phyloP scores from a whole-genome alignment of 1,140 invertebrate species.

The Lepidurus packardi region DNA sequence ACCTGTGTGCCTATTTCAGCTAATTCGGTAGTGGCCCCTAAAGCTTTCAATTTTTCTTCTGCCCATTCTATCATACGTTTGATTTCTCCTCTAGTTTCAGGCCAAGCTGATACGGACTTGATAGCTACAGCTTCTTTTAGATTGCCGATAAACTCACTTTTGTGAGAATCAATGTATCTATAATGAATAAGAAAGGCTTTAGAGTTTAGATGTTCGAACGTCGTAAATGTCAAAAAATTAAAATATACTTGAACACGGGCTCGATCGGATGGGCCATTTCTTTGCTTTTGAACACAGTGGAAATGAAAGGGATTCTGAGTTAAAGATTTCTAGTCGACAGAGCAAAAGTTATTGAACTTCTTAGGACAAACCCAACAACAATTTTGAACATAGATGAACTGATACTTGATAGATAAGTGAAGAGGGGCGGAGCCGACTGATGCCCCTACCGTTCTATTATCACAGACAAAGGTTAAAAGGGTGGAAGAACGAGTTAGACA shows the following conservation, averaged over 20 bases:
- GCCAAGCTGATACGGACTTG: constrained; percentile 88
- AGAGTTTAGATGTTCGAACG: background rate
- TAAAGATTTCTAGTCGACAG: too few species aligned
- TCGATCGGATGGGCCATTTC: background rate
- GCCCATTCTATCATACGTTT: constrained; percentile 74
- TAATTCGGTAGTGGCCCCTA: constrained; percentile 70
- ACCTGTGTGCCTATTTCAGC: constrained; percentile 72
- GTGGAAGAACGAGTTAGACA: background rate
- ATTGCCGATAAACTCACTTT: constrained; percentile 67
- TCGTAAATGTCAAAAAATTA: background rate
- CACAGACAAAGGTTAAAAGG: background rate
- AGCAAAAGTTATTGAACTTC: too few species aligned
- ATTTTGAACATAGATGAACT: background rate
- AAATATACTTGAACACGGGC: background rate
- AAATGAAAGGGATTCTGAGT: too few species aligned
- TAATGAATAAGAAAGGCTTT: constrained; percentile 37
- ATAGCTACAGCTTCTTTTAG: constrained; percentile 85
- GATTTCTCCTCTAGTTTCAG: constrained; percentile 68
- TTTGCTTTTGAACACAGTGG: background rate
- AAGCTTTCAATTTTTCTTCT: constrained; percentile 60
- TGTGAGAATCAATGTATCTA: constrained; percentile 73
- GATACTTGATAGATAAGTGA: background rate
- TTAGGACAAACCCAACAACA: too few species aligned
- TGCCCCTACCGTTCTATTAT: background rate
- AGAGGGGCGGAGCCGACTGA: background rate